These are phyloP conservation scores for Drosophila testacea DNA, from an alignment of 2,888 invertebrate genomes.

Conservation along the genomic window DNA sequence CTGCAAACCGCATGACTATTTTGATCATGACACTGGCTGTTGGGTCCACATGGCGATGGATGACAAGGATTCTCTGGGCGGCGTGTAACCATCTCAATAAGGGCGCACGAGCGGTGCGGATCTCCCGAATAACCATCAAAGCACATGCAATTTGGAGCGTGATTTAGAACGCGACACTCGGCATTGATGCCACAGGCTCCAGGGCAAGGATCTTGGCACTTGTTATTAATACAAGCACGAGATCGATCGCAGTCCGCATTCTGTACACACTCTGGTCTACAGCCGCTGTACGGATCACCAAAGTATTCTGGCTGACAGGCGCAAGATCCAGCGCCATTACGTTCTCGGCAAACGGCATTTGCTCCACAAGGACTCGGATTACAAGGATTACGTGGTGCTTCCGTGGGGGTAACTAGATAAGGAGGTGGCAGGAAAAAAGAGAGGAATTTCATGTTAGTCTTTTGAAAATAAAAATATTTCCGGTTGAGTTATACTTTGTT, in stretches of 20 bases:
- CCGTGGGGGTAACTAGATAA: constrained; percentile 83
- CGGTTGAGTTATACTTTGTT: constrained; percentile 83
- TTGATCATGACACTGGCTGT: constrained; percentile 88
- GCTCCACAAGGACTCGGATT: constrained; percentile 92
- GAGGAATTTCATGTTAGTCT: constrained; percentile 12
- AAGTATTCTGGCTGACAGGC: constrained; percentile 90
- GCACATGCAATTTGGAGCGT: constrained; percentile 92
- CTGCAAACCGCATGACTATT: constrained; percentile 89
- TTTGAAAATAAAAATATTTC: not conserved
- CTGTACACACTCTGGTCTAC: constrained; percentile 92
- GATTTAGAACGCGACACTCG: constrained; percentile 90
- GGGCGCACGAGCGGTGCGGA: constrained; percentile 88
- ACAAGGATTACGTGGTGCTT: constrained; percentile 90
- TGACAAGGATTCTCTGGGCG: constrained; percentile 86
- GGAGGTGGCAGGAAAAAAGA: not conserved
- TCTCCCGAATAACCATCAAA: constrained; percentile 90
- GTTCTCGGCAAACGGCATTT: constrained; percentile 91
- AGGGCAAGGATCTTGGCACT: constrained; percentile 92
- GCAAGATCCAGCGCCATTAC: constrained; percentile 91
- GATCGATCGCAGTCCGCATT: constrained; percentile 91
- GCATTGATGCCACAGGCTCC: constrained; percentile 92
- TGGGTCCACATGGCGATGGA: constrained; percentile 89
- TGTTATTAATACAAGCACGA: constrained; percentile 91
- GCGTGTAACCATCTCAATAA: constrained; percentile 77
- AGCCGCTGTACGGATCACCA: constrained; percentile 92